phyloP scores from a whole-genome alignment of 2,113 vertebrate genomes.

The Xiphorhynchus elegans region DNA sequence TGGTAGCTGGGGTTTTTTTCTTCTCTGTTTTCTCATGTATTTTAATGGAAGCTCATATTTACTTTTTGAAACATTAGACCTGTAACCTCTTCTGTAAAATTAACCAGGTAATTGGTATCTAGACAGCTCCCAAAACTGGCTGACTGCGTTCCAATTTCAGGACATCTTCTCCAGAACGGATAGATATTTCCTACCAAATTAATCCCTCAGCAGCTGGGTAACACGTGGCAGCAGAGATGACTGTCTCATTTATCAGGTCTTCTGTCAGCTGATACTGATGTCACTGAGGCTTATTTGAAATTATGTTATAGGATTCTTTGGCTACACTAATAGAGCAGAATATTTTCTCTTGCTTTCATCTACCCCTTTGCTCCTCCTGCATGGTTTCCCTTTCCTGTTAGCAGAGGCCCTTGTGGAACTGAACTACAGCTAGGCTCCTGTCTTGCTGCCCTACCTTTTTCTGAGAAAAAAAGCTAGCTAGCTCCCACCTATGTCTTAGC shows the following conservation, averaged over 20 bases:
- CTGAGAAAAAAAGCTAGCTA: background rate
- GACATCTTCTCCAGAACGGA: background rate
- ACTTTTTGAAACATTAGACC: accelerated
- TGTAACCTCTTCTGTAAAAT: background rate
- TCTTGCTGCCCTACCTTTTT: background rate
- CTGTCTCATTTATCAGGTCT: background rate
- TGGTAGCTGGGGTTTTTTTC: background rate
- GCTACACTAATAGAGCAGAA: background rate
- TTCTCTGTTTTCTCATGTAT: background rate
- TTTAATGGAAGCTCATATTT: background rate
- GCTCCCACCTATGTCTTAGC: accelerated
- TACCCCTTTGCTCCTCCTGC: background rate
- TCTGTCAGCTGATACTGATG: background rate
- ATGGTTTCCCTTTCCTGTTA: background rate
- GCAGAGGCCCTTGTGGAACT: background rate
- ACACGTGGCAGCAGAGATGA: background rate
- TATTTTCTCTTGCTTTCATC: background rate
- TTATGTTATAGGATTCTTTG: background rate
- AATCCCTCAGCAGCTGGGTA: background rate
- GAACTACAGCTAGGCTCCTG: background rate
- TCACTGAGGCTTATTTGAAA: background rate
- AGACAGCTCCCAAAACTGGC: background rate
- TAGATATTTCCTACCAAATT: background rate
- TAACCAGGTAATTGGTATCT: background rate
- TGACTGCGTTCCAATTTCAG: background rate